Evolutionary conservation across 2,797 vertebrate species (phyloP).

Genomic region (Pseudomugil gertrudae): DNA sequence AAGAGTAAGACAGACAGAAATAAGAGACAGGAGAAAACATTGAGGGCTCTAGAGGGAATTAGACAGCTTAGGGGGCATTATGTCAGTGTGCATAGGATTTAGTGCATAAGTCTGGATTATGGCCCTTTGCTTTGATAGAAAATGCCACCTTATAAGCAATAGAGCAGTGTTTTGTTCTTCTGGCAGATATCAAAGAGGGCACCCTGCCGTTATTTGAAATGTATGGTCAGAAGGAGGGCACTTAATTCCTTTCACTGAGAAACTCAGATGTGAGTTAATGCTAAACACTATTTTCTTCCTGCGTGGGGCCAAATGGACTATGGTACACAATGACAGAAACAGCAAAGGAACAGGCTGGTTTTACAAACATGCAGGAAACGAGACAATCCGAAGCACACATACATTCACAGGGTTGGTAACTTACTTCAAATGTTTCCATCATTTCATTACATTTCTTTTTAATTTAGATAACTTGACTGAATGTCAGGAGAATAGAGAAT

Average conservation of each 20-base stretch:
- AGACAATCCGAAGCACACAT: neutral
- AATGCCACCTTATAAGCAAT: constrained; percentile 76
- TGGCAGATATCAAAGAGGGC: constrained; percentile 69
- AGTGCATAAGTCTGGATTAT: constrained; percentile 83
- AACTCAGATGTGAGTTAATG: constrained; percentile 62
- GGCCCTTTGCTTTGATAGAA: constrained; percentile 83
- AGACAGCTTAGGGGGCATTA: constrained; percentile 86
- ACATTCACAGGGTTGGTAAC: neutral
- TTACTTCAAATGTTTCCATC: constrained; percentile 20
- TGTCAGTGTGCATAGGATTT: constrained; percentile 87
- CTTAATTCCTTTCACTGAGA: constrained; percentile 53
- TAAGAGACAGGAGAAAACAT: constrained; percentile 65
- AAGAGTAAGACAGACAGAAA: constrained; percentile 50
- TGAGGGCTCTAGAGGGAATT: constrained; percentile 80
- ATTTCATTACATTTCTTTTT: constrained; percentile 23
- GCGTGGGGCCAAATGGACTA: constrained; percentile 41
- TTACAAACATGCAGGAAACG: constrained; percentile 4
- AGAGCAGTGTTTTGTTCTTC: constrained; percentile 71
- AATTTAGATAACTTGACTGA: constrained; percentile 35
- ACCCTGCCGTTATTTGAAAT: constrained; percentile 63
- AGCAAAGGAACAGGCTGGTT: neutral
- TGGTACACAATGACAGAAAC: constrained; percentile 11
- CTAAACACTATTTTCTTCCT: constrained; percentile 40
- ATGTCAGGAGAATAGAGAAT: constrained; percentile 11
- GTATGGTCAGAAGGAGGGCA: constrained; percentile 64